Evolutionary conservation across 2,888 invertebrate species (phyloP).

Genomic region (Nomada flava): DNA sequence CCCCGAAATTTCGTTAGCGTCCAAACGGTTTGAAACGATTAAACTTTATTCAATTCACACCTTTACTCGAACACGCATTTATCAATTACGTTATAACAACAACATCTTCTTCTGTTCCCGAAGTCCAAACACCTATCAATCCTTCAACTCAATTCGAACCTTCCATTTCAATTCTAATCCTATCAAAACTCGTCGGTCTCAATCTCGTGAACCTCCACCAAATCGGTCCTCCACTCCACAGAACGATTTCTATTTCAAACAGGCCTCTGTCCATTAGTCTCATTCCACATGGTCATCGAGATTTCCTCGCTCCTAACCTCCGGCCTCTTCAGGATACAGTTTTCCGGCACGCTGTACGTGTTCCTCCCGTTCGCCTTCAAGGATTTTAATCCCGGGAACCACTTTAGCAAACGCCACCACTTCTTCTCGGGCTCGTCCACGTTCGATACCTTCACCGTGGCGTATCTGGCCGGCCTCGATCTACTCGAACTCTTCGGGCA

Average conservation of each 20-base stretch:
- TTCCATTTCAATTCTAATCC: background rate
- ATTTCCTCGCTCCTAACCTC: conserved; percentile 75
- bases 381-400: conserved; percentile 76
- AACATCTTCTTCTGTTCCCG: too few species aligned
- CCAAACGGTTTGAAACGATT: too few species aligned
- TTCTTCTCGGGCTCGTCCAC: conserved; percentile 64
- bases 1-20: too few species aligned
- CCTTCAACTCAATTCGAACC: too few species aligned
- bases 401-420: conserved; percentile 79
- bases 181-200: background rate
- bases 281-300: conserved; percentile 79
- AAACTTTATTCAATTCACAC: too few species aligned
- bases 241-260: conserved; percentile 51
- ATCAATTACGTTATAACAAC: too few species aligned
- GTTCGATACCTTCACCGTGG: conserved; percentile 41
- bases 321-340: conserved; percentile 66
- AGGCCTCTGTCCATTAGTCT: conserved; percentile 61
- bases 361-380: conserved; percentile 65
- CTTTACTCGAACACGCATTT: too few species aligned
- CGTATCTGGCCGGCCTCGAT: conserved; percentile 32
- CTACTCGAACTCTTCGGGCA: background rate
- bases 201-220: background rate
- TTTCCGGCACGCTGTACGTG: conserved; percentile 59
- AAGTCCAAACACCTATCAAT: too few species aligned
- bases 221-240: background rate